phyloP scores from a whole-genome alignment of 2,888 invertebrate genomes.

The Periphyllus acericola region DNA sequence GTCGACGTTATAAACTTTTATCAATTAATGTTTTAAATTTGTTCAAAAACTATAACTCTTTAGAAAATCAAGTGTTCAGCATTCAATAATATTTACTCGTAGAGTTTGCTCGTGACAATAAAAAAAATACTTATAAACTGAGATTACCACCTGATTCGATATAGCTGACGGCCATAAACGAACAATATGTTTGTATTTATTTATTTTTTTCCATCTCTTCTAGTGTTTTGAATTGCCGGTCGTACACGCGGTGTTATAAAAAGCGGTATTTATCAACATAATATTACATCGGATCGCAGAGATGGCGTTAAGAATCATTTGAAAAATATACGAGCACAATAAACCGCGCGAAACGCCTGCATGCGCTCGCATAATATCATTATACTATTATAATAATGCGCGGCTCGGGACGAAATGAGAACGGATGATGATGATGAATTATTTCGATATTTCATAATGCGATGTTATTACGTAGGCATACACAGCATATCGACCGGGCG shows the following conservation, averaged over 20 bases:
- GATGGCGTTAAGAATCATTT: too few relatives aligned
- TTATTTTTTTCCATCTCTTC: too few relatives aligned
- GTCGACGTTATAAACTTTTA: background rate
- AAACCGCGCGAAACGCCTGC: background rate
- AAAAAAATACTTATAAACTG: too few relatives aligned
- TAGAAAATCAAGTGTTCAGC: background rate
- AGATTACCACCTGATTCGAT: too few relatives aligned
- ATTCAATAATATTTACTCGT: background rate
- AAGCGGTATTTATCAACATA: too few relatives aligned
- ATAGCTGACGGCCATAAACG: too few relatives aligned
- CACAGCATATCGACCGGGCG: background rate
- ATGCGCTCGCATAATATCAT: background rate
- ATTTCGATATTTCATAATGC: background rate
- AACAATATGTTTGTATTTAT: too few relatives aligned
- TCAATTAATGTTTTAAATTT: background rate
- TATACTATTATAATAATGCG: background rate
- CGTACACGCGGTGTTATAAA: too few relatives aligned
- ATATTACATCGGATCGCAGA: too few relatives aligned
- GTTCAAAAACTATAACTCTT: background rate
- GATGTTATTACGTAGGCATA: too few relatives aligned
- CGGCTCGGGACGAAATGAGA: background rate
- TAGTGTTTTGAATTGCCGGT: too few relatives aligned
- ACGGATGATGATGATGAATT: background rate
- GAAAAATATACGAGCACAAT: background rate
- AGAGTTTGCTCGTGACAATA: too few relatives aligned